A percentile compares a stretch with the other conserved stretches of the same genome.
These are phyloP conservation scores for Argynnis bischoffii DNA, from an alignment of 2,888 invertebrate species.

Conservation along the genomic window DNA sequence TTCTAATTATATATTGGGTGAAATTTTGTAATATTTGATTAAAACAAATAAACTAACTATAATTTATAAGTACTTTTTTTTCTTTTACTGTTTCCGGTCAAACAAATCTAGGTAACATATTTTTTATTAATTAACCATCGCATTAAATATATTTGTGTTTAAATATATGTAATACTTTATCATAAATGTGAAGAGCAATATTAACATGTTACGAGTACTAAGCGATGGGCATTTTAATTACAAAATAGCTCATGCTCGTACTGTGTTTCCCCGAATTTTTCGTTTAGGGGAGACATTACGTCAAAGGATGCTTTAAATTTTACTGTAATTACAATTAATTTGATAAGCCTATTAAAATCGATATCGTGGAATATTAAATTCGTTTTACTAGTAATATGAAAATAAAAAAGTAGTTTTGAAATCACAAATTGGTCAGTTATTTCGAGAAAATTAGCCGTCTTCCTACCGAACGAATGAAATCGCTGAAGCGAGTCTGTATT, in stretches of 20 bases:
- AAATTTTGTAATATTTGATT: too few relatives aligned
- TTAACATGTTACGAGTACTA: conserved; percentile 43
- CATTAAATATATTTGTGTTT: conserved; percentile 2
- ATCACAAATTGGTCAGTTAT: conserved; percentile 54
- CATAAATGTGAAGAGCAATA: conserved; percentile 43
- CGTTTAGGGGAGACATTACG: conserved; percentile 49
- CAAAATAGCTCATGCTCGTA: conserved; percentile 56
- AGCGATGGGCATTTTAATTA: conserved; percentile 66
- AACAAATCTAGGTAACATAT: too few relatives aligned
- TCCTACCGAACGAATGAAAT: conserved; percentile 57
- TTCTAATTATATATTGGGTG: too few relatives aligned
- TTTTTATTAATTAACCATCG: too few relatives aligned
- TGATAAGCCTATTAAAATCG: conserved; percentile 25
- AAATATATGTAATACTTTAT: conserved; percentile 29
- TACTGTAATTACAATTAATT: conserved; percentile 39
- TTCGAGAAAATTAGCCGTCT: conserved; percentile 56
- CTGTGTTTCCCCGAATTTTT: conserved; percentile 60
- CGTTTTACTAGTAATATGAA: background rate
- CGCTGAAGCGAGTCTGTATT: conserved; percentile 72
- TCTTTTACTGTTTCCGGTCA: too few relatives aligned
- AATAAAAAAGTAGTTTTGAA: conserved; percentile 31
- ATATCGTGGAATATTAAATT: conserved; percentile 3
- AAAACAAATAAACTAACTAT: too few relatives aligned
- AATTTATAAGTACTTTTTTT: too few relatives aligned
- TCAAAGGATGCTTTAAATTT: conserved; percentile 57